Evolutionary conservation across 2,888 invertebrate genomes (phyloP).

Genomic region (Frankliniella intonsa): DNA sequence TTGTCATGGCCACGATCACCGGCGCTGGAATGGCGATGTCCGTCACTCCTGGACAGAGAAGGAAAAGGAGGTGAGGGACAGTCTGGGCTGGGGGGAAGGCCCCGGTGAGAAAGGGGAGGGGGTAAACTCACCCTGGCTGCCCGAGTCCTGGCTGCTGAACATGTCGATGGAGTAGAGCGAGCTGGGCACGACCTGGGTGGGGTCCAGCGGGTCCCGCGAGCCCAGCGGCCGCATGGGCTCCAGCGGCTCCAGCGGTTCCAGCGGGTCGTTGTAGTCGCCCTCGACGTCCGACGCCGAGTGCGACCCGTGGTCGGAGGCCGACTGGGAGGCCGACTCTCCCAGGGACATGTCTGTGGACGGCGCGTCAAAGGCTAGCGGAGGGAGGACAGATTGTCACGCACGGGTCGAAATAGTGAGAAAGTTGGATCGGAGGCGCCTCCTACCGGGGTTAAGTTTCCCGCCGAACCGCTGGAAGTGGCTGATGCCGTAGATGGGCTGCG

Average conservation of each 20-base stretch:
- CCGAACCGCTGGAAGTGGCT: conserved; percentile 33
- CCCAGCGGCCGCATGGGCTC: neutral
- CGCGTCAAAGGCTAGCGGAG: neutral
- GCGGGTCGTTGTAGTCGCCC: conserved; percentile 32
- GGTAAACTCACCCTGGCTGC: neutral
- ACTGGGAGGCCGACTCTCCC: conserved; percentile 4
- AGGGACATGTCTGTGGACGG: conserved; percentile 4
- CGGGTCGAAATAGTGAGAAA: neutral
- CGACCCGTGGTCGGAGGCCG: neutral
- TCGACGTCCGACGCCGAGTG: conserved; percentile 5
- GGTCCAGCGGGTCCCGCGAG: conserved; percentile 30
- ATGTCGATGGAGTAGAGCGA: conserved; percentile 37
- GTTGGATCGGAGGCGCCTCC: neutral
- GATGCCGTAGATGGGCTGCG: conserved; percentile 34
- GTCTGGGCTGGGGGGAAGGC: no score
- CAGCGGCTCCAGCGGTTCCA: neutral
- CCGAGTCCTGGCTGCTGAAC: conserved; percentile 34
- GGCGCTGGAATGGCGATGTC: neutral
- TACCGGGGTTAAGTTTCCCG: neutral
- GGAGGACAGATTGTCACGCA: neutral
- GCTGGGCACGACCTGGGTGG: conserved; percentile 38
- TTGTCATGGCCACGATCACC: neutral
- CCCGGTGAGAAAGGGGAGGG: no score
- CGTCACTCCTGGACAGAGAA: neutral
- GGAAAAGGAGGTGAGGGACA: no score